Evolutionary conservation across 2,797 vertebrate species (phyloP).

Genomic region (Argyrosomus regius): DNA sequence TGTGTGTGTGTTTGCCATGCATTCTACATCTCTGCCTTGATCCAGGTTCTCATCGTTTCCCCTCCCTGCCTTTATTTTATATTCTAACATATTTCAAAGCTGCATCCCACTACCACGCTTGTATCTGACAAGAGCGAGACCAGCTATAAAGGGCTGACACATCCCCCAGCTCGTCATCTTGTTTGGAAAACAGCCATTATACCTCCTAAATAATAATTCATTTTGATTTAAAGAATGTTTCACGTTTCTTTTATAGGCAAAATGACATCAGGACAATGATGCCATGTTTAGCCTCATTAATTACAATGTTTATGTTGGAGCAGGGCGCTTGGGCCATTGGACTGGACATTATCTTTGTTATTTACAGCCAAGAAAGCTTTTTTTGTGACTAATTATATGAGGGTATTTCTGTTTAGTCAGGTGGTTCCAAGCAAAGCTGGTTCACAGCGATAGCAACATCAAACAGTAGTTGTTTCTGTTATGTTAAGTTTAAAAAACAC

Average conservation of each 20-base stretch:
- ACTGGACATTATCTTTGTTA: constrained; percentile 51
- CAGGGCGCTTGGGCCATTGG: constrained; percentile 30
- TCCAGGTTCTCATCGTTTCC: constrained; percentile 21
- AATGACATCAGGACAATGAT: constrained; percentile 46
- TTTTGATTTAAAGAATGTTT: constrained; percentile 36
- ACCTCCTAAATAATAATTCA: constrained; percentile 29
- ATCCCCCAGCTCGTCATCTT: constrained; percentile 15
- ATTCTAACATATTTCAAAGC: constrained; percentile 51
- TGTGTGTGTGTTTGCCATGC: constrained; percentile 9
- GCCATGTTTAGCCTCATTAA: constrained; percentile 55
- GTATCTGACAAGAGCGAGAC: constrained; percentile 26
- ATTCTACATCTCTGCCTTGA: constrained; percentile 42
- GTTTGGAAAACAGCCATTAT: constrained; percentile 11
- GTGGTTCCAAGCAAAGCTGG: constrained; percentile 49
- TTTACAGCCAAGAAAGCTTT: constrained; percentile 46
- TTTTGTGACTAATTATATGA: constrained; percentile 46
- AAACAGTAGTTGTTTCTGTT: constrained; percentile 19
- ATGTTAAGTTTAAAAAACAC: background rate
- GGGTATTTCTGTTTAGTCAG: constrained; percentile 56
- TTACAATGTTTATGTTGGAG: constrained; percentile 61
- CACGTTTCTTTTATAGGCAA: constrained; percentile 9
- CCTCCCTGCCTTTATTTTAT: constrained; percentile 38
- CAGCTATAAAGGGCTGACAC: background rate
- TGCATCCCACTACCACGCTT: constrained; percentile 7
- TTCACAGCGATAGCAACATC: constrained; percentile 38